Evolutionary conservation across 2,113 vertebrate species (phyloP), one percentile per base, ranked within the genome.

Genomic region (Xerus inauris): DNA sequence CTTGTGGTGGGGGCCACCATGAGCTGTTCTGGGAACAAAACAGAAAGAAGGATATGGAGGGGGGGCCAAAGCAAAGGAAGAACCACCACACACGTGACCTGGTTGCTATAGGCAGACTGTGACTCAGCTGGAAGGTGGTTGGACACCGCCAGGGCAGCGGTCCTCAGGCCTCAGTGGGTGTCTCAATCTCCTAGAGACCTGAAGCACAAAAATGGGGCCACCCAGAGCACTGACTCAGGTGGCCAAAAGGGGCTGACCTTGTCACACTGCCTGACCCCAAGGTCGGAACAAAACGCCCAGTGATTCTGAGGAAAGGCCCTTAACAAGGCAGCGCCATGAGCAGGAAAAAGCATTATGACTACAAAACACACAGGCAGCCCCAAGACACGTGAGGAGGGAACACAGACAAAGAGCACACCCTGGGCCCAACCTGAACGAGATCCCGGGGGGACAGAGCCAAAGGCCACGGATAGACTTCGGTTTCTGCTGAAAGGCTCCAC

Each of bases 401-500:
- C 9, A 32, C 16, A 0, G n/a, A 19, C 13, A 26, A 26, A 42
- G 4, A 30, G 30, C 7, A 9, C 6, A 26, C 14, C 1, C 14
- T 3, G 49, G 6, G 51, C 11, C 40, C 47, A 54, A 6, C 5
- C 5, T 19, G 8, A 11, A 14, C 4, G 13, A 38, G 38, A 40
- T 19, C 30, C 67, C n/a, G 35, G 73, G 49, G 80, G 40, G 38
- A 9, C 51, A 20, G 14, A 71, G 14, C 1, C 2, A 19, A 42
- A 5, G 7, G 10, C 49, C 14, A 13, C 0, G 3, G 5, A 19
- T 8, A 10, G 16, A 28, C 59, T 20, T 3, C 28, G 8, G 20
- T 8, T 8, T n/a, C 12, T 22, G 65, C 35, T 12, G 51, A 45
- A 42, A 32, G 3, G 42, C 54, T 17, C 32, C 3, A 6, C 0